These are phyloP conservation scores for Aeoliscus strigatus DNA, from an alignment of 2,797 vertebrate species.

Conservation along the genomic window DNA sequence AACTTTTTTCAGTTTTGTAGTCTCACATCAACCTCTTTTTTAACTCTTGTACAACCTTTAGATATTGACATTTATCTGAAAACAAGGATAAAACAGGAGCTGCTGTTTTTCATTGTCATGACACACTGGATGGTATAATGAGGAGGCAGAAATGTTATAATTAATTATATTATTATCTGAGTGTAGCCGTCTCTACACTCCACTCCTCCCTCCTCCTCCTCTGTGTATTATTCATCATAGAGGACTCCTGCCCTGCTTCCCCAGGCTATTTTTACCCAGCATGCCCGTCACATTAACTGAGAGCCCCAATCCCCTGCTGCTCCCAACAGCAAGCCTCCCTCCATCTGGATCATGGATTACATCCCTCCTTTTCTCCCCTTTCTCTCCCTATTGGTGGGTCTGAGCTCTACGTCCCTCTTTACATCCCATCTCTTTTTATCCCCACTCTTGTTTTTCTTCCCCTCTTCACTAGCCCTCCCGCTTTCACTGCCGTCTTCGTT, in stretches of 20 bases:
- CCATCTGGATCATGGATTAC: constrained; percentile 69
- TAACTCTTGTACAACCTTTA: constrained; percentile 22
- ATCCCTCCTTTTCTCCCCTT: constrained; percentile 37
- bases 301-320: constrained; percentile 67
- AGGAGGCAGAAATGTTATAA: constrained; percentile 44
- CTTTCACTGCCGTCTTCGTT: constrained; percentile 29
- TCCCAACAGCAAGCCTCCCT: constrained; percentile 57
- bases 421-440: constrained; percentile 24
- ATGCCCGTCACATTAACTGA: constrained; percentile 67
- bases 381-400: constrained; percentile 28
- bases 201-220: constrained; percentile 25
- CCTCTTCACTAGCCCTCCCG: constrained; percentile 26
- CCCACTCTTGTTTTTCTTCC: constrained; percentile 26
- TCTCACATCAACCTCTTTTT: constrained; percentile 29
- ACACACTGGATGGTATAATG: constrained; percentile 22
- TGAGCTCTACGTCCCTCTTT: constrained; percentile 7
- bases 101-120: constrained; percentile 22
- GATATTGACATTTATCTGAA: constrained; percentile 24
- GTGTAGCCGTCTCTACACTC: constrained; percentile 12
- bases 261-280: constrained; percentile 74
- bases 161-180: constrained; percentile 56
- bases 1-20: constrained; percentile 21
- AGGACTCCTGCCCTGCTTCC: constrained; percentile 71
- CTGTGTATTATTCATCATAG: constrained; percentile 76
- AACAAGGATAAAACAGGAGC: constrained; percentile 5